Evolutionary conservation across 2,113 vertebrate genomes (phyloP).

Genomic region (Romanogobio albipinnatus): DNA sequence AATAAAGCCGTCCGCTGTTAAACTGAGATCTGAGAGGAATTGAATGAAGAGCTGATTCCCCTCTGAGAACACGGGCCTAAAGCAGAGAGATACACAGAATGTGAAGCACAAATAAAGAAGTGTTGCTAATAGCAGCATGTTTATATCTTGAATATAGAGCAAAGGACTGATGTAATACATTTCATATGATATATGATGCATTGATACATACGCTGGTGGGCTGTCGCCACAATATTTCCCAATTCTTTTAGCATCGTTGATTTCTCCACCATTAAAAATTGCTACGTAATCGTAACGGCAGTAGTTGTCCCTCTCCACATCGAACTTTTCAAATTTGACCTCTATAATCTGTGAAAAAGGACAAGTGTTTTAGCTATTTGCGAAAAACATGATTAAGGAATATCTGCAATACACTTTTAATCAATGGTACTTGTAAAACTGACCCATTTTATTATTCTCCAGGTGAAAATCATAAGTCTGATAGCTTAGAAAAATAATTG

Average conservation of each 20-base stretch:
- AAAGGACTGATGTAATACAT: background rate
- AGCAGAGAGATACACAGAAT: constrained; percentile 48
- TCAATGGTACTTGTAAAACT: background rate
- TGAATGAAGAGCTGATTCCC: constrained; percentile 93
- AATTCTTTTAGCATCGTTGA: constrained; percentile 91
- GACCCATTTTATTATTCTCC: background rate
- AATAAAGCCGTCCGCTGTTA: constrained; percentile 97
- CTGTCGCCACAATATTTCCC: constrained; percentile 97
- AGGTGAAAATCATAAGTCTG: no score
- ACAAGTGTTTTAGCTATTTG: background rate
- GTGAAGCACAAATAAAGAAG: constrained; percentile 10
- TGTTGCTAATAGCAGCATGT: background rate
- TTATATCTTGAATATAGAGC: background rate
- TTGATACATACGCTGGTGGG: constrained; percentile 89
- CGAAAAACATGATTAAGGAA: background rate
- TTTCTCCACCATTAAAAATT: constrained; percentile 92
- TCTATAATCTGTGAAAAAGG: constrained; percentile 81
- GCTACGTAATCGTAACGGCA: constrained; percentile 95
- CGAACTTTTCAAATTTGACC: constrained; percentile 96
- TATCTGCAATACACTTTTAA: background rate
- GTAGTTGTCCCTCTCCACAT: constrained; percentile 96
- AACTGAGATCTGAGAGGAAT: constrained; percentile 96
- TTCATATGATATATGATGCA: background rate
- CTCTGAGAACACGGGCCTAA: constrained; percentile 92
- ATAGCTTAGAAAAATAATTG: no score